Conservation (phyloP, 2,797 vertebrate genomes). For the Siniperca undulata region DNA sequence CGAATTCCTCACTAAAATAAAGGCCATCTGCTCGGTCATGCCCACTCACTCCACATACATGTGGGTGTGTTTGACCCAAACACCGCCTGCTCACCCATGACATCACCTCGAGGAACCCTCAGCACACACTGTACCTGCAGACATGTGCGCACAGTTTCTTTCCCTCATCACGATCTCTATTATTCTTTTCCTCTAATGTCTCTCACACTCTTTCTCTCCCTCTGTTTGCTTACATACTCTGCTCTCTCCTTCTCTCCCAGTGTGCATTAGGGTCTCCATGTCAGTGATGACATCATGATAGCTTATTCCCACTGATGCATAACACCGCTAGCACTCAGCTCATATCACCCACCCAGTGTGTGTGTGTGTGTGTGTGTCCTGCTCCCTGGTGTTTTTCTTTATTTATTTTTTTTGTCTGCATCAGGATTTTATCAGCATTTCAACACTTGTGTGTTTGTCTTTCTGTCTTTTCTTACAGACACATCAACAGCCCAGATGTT, state of each 20-base stretch:
- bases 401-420: not conserved
- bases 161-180: not conserved
- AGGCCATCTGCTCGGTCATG: slow-evolving; percentile 72
- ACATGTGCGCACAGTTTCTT: not conserved
- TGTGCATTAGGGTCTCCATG: slow-evolving; percentile 44
- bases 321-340: slow-evolving; percentile 51
- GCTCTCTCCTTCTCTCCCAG: slow-evolving; percentile 31
- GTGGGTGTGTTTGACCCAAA: slow-evolving; percentile 53
- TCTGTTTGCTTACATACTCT: not conserved
- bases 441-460: slow-evolving; percentile 7
- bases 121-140: not conserved
- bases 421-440: slow-evolving; percentile 16
- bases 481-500: slow-evolving; percentile 17
- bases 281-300: slow-evolving; percentile 72
- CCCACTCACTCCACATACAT: slow-evolving; percentile 22
- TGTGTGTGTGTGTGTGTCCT: slow-evolving; percentile 30
- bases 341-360: slow-evolving; percentile 59
- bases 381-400: not conserved
- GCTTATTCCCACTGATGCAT: slow-evolving; percentile 53
- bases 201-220: slow-evolving; percentile 6
- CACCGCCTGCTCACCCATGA: slow-evolving; percentile 56
- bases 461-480: slow-evolving; percentile 1
- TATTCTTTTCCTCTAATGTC: not conserved
- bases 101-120: slow-evolving; percentile 55
- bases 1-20: slow-evolving; percentile 35